Evolutionary conservation across 2,888 invertebrate species (phyloP).

Genomic region (Netelia inedita): DNA sequence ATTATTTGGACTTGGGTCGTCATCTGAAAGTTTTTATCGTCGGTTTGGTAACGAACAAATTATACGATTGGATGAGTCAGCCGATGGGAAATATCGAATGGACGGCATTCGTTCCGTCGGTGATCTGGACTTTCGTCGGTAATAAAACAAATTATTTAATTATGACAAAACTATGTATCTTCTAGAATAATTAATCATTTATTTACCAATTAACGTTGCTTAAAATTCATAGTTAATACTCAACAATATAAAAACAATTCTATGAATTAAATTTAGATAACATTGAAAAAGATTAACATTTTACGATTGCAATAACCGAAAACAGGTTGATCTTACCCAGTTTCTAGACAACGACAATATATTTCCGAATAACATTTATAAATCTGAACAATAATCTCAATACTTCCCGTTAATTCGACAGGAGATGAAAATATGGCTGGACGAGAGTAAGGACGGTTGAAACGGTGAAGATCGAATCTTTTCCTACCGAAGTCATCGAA

Average conservation of each 20-base stretch:
- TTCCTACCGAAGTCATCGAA: constrained; percentile 72
- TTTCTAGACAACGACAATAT: too few relatives aligned
- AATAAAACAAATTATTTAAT: constrained; percentile 26
- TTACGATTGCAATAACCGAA: too few relatives aligned
- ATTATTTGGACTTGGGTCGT: constrained; percentile 75
- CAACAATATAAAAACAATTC: not conserved
- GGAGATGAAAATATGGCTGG: constrained; percentile 80
- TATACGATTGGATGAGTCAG: constrained; percentile 76
- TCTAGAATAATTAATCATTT: not conserved
- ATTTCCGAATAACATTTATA: too few relatives aligned
- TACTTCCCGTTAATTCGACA: constrained; percentile 47
- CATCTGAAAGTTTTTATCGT: constrained; percentile 76
- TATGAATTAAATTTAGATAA: not conserved
- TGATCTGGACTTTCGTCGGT: constrained; percentile 64
- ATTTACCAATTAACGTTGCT: not conserved
- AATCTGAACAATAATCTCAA: not conserved
- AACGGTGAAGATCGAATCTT: constrained; percentile 80
- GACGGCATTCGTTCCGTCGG: constrained; percentile 71
- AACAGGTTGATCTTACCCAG: too few relatives aligned
- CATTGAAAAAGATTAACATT: not conserved
- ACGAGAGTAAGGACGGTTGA: constrained; percentile 78
- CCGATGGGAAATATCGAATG: constrained; percentile 75
- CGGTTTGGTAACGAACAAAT: constrained; percentile 70
- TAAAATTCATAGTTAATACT: not conserved
- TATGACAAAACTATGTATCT: not conserved